Conservation (phyloP, 1,140 invertebrate species). For the Drosophila subpulchrella region DNA sequence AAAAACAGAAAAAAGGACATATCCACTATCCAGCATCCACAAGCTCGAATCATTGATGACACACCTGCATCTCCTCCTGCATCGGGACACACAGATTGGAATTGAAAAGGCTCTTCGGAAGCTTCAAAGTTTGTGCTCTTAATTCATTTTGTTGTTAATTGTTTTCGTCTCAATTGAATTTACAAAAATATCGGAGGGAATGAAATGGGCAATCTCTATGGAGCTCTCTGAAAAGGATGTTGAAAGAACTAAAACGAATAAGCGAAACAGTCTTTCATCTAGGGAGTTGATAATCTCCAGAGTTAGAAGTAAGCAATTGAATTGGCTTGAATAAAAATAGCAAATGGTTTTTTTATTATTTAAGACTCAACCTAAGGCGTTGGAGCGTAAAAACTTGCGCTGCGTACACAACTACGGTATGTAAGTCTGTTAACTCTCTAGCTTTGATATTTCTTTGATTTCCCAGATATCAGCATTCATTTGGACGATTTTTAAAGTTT, state of each 20-base stretch:
- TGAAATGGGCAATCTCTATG: constrained; percentile 8
- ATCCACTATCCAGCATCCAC: constrained; percentile 16
- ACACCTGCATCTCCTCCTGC: constrained; percentile 53
- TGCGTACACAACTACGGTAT: no score
- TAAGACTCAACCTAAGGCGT: background rate
- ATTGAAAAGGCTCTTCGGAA: constrained; percentile 49
- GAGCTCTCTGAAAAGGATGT: background rate
- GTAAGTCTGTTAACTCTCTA: no score
- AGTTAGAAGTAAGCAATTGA: background rate
- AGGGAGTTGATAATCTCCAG: background rate
- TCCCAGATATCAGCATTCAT: no score
- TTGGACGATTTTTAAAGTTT: no score
- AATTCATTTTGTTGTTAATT: constrained; percentile 71
- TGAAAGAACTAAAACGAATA: background rate
- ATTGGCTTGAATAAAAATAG: background rate
- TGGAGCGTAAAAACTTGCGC: no score
- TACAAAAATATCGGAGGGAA: constrained; percentile 14
- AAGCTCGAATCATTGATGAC: constrained; percentile 41
- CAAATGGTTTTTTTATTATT: background rate
- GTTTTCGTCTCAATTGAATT: constrained; percentile 55
- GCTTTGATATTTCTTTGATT: no score
- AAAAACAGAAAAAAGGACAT: constrained; percentile 31
- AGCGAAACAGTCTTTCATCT: background rate
- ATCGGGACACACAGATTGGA: constrained; percentile 67
- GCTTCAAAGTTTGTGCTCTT: constrained; percentile 47